Evolutionary conservation across 2,113 vertebrate genomes (phyloP).

Genomic region (Pomatostomus ruficeps): DNA sequence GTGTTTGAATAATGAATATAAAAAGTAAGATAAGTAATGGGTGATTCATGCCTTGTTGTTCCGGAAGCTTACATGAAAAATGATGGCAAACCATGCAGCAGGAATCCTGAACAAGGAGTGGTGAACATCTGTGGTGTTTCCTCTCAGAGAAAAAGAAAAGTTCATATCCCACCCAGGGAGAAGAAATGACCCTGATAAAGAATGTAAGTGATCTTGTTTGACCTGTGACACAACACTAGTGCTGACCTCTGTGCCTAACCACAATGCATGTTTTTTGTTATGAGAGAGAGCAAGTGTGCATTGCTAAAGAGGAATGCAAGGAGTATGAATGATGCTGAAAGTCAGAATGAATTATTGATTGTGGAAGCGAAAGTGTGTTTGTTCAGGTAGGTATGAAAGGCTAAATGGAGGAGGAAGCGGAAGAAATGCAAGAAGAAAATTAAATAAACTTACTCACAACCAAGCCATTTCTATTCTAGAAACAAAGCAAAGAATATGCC

Average conservation of each 20-base stretch:
- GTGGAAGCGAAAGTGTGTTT: conserved; percentile 51
- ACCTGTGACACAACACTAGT: conserved; percentile 61
- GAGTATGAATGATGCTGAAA: conserved; percentile 49
- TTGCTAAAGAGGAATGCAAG: conserved; percentile 56
- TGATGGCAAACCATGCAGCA: background rate
- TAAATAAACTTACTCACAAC: background rate
- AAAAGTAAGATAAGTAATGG: background rate
- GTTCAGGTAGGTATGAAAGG: conserved; percentile 8
- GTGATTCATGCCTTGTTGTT: background rate
- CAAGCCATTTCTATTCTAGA: background rate
- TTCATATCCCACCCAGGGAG: conserved; percentile 78
- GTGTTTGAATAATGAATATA: background rate
- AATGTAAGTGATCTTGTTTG: conserved; percentile 73
- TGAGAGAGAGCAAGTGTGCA: conserved; percentile 41
- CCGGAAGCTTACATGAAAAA: conserved; percentile 9
- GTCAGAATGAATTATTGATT: conserved; percentile 25
- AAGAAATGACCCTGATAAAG: conserved; percentile 73
- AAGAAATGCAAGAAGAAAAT: conserved; percentile 21
- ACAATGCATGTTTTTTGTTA: conserved; percentile 69
- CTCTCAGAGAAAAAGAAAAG: conserved; percentile 62
- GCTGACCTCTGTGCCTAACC: conserved; percentile 57
- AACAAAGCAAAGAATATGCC: background rate
- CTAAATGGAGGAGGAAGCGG: background rate
- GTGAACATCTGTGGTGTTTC: conserved; percentile 73
- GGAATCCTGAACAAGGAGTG: conserved; percentile 42